Conservation (phyloP, 2,888 invertebrate species). For the Cosmopolites sordidus region DNA sequence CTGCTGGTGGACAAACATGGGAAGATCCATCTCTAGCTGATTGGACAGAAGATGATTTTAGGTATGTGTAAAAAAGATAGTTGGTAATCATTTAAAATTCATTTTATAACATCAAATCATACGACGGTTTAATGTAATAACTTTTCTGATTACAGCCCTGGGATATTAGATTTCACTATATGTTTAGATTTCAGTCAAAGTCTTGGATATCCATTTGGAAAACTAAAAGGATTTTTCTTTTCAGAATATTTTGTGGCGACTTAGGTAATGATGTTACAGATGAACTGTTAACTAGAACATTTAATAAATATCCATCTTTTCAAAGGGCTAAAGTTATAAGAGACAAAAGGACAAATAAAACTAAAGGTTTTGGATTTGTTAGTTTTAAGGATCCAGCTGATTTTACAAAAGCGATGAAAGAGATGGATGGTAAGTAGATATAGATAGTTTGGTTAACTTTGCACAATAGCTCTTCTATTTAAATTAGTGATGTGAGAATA, state of each 20-base stretch:
- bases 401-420: slow-evolving; percentile 97
- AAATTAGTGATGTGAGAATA: no score
- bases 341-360: slow-evolving; percentile 95
- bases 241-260: slow-evolving; percentile 95
- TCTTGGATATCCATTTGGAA: neutral
- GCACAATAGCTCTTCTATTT: neutral
- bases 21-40: slow-evolving; percentile 90
- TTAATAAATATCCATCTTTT: slow-evolving; percentile 91
- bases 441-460: no score
- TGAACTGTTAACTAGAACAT: slow-evolving; percentile 92
- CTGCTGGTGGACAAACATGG: slow-evolving; percentile 94
- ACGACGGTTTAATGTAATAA: no score
- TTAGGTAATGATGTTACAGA: slow-evolving; percentile 99
- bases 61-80: slow-evolving; percentile 2
- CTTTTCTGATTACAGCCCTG: no score
- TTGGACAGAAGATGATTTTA: slow-evolving; percentile 97
- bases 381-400: slow-evolving; percentile 97
- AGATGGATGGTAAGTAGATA: slow-evolving; percentile 97
- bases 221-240: slow-evolving; percentile 2
- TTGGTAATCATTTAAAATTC: no score
- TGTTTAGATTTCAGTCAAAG: neutral
- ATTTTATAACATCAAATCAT: no score
- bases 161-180: slow-evolving; percentile 32
- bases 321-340: slow-evolving; percentile 91
- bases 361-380: slow-evolving; percentile 98